phyloP scores from a whole-genome alignment of 2,888 invertebrate species.

The Diachrysia chrysitis region DNA sequence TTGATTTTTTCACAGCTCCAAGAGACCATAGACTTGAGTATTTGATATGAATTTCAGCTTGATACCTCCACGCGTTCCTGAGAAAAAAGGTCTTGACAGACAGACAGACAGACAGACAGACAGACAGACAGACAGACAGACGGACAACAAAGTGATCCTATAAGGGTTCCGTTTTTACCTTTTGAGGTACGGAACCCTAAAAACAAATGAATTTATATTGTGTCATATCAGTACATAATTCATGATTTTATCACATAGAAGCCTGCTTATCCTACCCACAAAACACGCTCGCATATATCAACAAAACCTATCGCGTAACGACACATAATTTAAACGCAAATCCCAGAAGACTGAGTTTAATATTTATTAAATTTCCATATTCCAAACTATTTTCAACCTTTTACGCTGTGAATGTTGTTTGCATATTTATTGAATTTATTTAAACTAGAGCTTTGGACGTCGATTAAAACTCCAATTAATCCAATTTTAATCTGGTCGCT shows the following conservation, averaged over 20 bases:
- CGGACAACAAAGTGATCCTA: too few relatives aligned
- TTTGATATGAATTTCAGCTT: too few relatives aligned
- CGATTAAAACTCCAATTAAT: constrained; percentile 46
- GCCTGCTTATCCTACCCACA: constrained; percentile 9
- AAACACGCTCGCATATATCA: constrained; percentile 27
- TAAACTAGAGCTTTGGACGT: constrained; percentile 52
- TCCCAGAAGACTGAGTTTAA: constrained; percentile 52
- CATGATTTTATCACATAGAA: constrained; percentile 12
- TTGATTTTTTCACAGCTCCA: too few relatives aligned
- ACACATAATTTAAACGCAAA: constrained; percentile 47
- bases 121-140: too few relatives aligned
- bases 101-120: too few relatives aligned
- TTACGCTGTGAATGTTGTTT: constrained; percentile 61
- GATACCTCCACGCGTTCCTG: too few relatives aligned
- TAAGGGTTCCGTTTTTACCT: too few relatives aligned
- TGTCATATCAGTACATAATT: constrained; percentile 5
- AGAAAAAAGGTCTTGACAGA: too few relatives aligned
- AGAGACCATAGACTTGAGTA: too few relatives aligned
- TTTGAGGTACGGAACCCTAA: background rate
- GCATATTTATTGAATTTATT: constrained; percentile 67
- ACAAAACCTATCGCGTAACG: constrained; percentile 21
- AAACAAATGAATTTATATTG: background rate
- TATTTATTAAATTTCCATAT: constrained; percentile 68
- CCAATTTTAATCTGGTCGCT: constrained; percentile 23
- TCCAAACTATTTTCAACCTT: constrained; percentile 64